phyloP scores from a whole-genome alignment of 1,140 invertebrate species.

The Anastatus disparis region DNA sequence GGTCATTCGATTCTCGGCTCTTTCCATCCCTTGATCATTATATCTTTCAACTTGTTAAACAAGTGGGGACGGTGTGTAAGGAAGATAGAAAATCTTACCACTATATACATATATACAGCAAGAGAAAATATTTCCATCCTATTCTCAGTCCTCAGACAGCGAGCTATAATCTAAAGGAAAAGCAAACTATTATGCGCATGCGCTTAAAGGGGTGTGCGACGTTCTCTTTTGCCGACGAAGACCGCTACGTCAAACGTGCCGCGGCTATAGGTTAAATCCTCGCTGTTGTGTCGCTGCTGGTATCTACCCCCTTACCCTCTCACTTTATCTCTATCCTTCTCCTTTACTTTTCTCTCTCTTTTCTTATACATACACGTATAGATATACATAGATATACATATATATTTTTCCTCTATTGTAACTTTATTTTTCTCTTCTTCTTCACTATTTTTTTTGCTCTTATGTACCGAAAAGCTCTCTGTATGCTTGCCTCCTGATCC shows the following conservation, averaged over 20 bases:
- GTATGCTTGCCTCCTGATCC: conserved; percentile 63
- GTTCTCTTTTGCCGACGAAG: not conserved
- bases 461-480: not conserved
- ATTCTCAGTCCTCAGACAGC: too few relatives aligned
- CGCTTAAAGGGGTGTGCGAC: not conserved
- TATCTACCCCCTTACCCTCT: not conserved
- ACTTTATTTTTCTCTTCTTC: not conserved
- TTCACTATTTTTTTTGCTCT: not conserved
- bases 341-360: not conserved
- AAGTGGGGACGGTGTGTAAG: not conserved
- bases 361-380: not conserved
- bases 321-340: not conserved
- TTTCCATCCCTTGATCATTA: too few relatives aligned
- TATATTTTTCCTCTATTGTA: not conserved
- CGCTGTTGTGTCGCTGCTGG: conserved; percentile 58
- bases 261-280: conserved; percentile 68
- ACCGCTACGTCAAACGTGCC: conserved; percentile 61
- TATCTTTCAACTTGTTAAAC: too few relatives aligned
- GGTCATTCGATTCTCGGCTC: conserved; percentile 20
- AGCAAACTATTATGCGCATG: too few relatives aligned
- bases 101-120: too few relatives aligned
- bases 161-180: too few relatives aligned
- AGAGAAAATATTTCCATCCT: too few relatives aligned
- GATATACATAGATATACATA: too few relatives aligned
- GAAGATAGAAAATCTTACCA: too few relatives aligned